Evolutionary conservation across 35 echinoderm and acorn worm genomes (phyloP).

Genomic region (Chiridota heheva): DNA sequence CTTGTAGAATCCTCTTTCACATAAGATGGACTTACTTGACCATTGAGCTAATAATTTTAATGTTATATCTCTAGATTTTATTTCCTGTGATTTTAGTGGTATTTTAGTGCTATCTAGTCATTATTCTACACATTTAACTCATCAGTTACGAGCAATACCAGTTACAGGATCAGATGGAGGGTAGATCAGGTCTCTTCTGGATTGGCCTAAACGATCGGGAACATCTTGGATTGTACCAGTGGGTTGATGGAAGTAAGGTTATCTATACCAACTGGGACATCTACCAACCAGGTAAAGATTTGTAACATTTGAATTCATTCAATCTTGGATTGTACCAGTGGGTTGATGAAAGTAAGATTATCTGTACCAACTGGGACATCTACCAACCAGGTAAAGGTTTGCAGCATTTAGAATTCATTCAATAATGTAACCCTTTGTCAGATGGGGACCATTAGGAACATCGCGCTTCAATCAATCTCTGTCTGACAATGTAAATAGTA

Average conservation of each 20-base stretch:
- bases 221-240: conserved; percentile 48
- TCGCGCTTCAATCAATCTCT: background rate
- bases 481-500: background rate
- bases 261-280: conserved; percentile 67
- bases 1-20: too few relatives aligned
- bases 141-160: conserved; percentile 29
- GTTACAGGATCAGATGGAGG: conserved; percentile 7
- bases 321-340: conserved; percentile 55
- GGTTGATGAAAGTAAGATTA: conserved; percentile 50
- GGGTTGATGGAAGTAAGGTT: conserved; percentile 56
- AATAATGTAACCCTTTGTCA: too few relatives aligned
- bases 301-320: background rate
- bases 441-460: background rate
- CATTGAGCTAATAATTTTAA: too few relatives aligned
- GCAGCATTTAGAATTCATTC: background rate
- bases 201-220: conserved; percentile 53
- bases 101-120: too few relatives aligned
- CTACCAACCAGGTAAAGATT: conserved; percentile 46
- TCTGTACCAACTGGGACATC: conserved; percentile 64
- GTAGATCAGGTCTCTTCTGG: conserved; percentile 34
- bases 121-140: too few relatives aligned
- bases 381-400: conserved; percentile 46
- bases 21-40: too few relatives aligned
- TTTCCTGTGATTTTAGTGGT: too few relatives aligned
- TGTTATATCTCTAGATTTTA: too few relatives aligned